These are phyloP conservation scores for Propithecus coquereli DNA, from an alignment of 2,113 vertebrate genomes.

Conservation along the genomic window DNA sequence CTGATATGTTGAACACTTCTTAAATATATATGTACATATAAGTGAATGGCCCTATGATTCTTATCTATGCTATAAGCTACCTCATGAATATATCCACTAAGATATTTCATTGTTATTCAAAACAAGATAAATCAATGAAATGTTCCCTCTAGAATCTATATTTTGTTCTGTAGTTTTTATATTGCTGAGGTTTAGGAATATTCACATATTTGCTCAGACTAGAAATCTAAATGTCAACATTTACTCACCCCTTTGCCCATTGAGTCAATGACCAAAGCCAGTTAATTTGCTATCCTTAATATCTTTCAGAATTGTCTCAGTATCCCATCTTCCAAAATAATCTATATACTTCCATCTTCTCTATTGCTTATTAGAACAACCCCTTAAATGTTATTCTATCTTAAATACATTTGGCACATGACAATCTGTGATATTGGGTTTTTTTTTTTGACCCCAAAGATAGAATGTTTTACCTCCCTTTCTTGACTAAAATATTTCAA, in stretches of 20 bases:
- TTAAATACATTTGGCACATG: not conserved
- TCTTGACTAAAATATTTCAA: not conserved
- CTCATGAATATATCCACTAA: not conserved
- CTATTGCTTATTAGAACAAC: not conserved
- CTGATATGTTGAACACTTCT: not conserved
- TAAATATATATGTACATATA: not conserved
- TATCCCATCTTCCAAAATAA: not conserved
- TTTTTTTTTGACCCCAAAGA: too few species aligned
- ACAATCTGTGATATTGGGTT: not conserved
- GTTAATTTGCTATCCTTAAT: not conserved
- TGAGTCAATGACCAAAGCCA: not conserved
- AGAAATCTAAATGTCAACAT: not conserved
- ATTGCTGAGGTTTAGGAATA: not conserved
- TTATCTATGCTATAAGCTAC: not conserved
- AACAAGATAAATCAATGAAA: not conserved
- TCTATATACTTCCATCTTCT: not conserved
- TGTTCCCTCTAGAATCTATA: not conserved
- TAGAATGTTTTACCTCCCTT: not conserved
- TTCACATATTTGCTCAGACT: not conserved
- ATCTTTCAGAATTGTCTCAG: not conserved
- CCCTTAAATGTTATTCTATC: not conserved
- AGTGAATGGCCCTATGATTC: not conserved
- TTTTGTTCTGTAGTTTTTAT: not conserved
- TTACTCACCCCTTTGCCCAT: not conserved
- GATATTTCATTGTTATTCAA: not conserved